A percentile compares a stretch with the other conserved stretches of the same genome.
Conservation (phyloP, 2,113 vertebrate species). For the Dromas ardeola region DNA sequence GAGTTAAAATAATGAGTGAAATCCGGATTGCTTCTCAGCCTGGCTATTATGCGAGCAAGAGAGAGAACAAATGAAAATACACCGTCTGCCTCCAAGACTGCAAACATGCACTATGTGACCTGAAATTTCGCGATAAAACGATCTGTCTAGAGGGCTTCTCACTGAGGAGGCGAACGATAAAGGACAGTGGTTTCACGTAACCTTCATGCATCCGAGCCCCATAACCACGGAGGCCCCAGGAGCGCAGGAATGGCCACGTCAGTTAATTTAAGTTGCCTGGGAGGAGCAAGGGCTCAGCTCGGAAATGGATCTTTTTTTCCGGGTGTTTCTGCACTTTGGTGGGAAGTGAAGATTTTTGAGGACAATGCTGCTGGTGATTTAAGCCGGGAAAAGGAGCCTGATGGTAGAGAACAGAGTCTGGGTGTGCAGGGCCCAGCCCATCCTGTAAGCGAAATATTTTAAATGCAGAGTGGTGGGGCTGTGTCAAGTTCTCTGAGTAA, state of each 20-base stretch:
- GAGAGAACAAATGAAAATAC: not conserved
- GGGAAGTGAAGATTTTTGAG: not conserved
- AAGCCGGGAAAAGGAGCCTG: not conserved
- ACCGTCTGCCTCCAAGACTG: not conserved
- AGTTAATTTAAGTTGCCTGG: not conserved
- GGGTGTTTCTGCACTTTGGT: not conserved
- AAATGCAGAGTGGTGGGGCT: not conserved
- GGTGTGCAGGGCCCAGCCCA: not conserved
- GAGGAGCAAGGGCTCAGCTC: not conserved
- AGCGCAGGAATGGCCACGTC: not conserved
- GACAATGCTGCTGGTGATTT: not conserved
- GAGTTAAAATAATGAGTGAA: not conserved
- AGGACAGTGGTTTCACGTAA: conserved; percentile 34
- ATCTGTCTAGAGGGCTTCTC: conserved; percentile 37
- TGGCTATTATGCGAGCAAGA: not conserved
- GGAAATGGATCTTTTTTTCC: not conserved
- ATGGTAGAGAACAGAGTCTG: not conserved
- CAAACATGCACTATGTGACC: conserved; percentile 37
- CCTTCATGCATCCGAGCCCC: not conserved
- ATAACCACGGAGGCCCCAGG: not conserved
- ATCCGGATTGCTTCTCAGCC: not conserved
- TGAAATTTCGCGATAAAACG: not conserved
- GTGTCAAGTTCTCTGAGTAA: not conserved
- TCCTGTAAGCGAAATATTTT: rapidly evolving
- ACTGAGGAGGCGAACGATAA: not conserved